Conservation (phyloP, 2,113 vertebrate genomes). For the Amia ocellicauda region DNA sequence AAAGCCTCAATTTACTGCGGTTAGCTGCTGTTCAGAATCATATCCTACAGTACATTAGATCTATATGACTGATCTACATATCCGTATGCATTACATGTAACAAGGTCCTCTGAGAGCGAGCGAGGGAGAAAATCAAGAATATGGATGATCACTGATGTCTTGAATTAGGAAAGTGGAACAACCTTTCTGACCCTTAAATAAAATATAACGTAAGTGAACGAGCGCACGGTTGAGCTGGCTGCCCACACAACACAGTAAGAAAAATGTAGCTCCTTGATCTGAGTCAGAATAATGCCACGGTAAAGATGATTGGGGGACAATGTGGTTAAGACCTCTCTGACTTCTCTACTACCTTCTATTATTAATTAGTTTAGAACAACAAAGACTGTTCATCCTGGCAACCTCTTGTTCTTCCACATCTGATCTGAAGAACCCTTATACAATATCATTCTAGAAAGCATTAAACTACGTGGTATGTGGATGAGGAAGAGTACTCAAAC, state of each 20-base stretch:
- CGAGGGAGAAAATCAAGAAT: neutral
- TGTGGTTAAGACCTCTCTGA: constrained; percentile 5
- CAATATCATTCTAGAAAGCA: neutral
- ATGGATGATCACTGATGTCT: constrained; percentile 4
- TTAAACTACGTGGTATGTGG: neutral
- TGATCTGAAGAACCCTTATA: constrained; percentile 11
- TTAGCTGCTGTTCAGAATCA: too few species aligned
- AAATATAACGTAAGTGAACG: neutral
- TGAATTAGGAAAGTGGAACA: constrained; percentile 9
- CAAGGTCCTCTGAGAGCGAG: constrained; percentile 1
- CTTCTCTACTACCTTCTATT: constrained; percentile 17
- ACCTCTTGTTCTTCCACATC: neutral
- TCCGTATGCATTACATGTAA: neutral
- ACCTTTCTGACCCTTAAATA: neutral
- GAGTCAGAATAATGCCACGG: neutral
- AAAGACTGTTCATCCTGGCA: neutral
- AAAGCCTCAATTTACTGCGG: too few species aligned
- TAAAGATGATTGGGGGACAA: constrained; percentile 6
- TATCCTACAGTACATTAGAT: neutral
- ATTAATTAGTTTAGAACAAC: constrained; percentile 20
- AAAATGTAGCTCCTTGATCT: constrained; percentile 5
- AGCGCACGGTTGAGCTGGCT: neutral
- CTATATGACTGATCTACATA: constrained; percentile 1
- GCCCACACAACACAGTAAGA: neutral
- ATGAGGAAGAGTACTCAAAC: neutral